A percentile compares a stretch with the other conserved stretches of the same genome.
Conservation (phyloP, 2,888 invertebrate genomes). For the Nezara viridula region DNA sequence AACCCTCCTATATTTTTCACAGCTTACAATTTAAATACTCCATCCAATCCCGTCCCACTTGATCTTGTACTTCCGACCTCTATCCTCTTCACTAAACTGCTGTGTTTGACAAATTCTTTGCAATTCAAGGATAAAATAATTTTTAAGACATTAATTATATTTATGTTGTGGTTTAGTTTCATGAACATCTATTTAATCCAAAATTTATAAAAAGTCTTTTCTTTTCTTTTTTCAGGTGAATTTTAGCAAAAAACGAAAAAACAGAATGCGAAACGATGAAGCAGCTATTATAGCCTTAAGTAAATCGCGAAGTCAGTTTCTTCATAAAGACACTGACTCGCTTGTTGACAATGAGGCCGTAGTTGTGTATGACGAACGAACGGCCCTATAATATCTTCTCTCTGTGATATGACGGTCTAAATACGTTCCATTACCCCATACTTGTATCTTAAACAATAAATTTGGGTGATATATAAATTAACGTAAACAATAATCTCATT, state of each 20-base stretch:
- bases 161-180: neutral
- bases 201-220: neutral
- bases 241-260: conserved; percentile 83
- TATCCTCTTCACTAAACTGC: too few relatives aligned
- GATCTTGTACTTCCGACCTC: too few relatives aligned
- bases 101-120: too few relatives aligned
- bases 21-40: too few relatives aligned
- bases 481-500: conserved; percentile 59
- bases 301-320: conserved; percentile 78
- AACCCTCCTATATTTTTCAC: too few relatives aligned
- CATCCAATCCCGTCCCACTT: too few relatives aligned
- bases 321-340: conserved; percentile 73
- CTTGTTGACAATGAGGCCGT: conserved; percentile 84
- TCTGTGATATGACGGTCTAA: conserved; percentile 60
- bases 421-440: conserved; percentile 53
- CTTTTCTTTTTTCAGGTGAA: conserved; percentile 73
- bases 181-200: neutral
- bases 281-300: conserved; percentile 84
- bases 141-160: too few relatives aligned
- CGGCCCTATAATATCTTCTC: conserved; percentile 74
- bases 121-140: too few relatives aligned
- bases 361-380: conserved; percentile 85
- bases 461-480: conserved; percentile 59
- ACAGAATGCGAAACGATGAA: conserved; percentile 85
- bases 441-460: conserved; percentile 53